phyloP scores from a whole-genome alignment of 1,140 invertebrate species.

The Aleiodes sp. region DNA sequence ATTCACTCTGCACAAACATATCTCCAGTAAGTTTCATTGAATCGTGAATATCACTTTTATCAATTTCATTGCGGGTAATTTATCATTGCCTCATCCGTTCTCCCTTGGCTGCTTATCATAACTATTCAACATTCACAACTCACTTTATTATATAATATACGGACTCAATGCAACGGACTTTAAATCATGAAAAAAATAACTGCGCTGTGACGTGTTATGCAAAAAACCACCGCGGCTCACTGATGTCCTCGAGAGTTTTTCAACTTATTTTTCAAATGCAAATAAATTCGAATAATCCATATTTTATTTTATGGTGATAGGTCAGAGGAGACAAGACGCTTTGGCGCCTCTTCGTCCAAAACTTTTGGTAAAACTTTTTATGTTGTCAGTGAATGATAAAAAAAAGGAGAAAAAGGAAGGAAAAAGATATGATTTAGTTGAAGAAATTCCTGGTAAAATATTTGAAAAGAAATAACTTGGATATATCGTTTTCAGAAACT shows the following conservation, averaged over 20 bases:
- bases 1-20: too few relatives aligned
- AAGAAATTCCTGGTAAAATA: not conserved
- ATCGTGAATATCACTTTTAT: too few relatives aligned
- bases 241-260: constrained; percentile 24
- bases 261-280: constrained; percentile 63
- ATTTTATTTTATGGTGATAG: constrained; percentile 52
- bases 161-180: not conserved
- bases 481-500: constrained; percentile 35
- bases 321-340: not conserved
- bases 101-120: constrained; percentile 1
- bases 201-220: constrained; percentile 3
- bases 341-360: not conserved
- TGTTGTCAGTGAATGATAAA: not conserved
- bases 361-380: constrained; percentile 23
- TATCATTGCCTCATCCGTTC: too few relatives aligned
- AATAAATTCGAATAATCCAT: constrained; percentile 65
- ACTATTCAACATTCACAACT: not conserved
- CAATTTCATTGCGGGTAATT: too few relatives aligned
- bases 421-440: constrained; percentile 52
- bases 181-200: constrained; percentile 3
- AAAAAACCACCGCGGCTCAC: constrained; percentile 18
- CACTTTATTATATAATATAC: not conserved
- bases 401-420: constrained; percentile 5
- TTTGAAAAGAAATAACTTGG: constrained; percentile 41
- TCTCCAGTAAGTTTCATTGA: too few relatives aligned